These are phyloP conservation scores for Euzetes globulus DNA, from an alignment of 2,888 invertebrate genomes.

Conservation along the genomic window DNA sequence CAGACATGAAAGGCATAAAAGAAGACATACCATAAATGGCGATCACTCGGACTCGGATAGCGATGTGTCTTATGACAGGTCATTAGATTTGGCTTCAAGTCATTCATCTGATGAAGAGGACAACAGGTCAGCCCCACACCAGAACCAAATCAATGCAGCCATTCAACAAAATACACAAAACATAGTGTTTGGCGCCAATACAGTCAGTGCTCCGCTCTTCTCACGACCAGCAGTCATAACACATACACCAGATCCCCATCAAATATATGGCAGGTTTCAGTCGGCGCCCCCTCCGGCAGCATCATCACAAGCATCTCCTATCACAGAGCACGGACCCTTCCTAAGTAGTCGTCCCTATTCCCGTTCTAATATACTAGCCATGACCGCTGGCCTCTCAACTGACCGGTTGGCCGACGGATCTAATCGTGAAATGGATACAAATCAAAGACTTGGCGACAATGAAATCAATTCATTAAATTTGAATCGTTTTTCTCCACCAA, in stretches of 20 bases:
- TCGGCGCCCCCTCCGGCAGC: not conserved
- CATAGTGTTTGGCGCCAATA: not conserved
- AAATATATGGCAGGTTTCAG: not conserved
- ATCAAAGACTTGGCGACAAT: not conserved
- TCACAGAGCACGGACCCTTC: constrained; percentile 22
- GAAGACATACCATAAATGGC: not conserved
- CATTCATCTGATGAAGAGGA: constrained; percentile 85
- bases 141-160: constrained; percentile 35
- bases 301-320: not conserved
- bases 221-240: not conserved
- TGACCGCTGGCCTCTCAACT: constrained; percentile 32
- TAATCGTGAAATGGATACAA: not conserved
- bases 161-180: constrained; percentile 29
- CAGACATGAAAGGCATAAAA: constrained; percentile 48
- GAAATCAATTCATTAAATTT: not conserved
- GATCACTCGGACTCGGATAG: constrained; percentile 35
- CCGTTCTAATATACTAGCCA: constrained; percentile 35
- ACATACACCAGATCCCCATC: not conserved
- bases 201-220: not conserved
- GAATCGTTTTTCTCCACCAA: not conserved
- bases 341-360: constrained; percentile 25
- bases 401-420: not conserved
- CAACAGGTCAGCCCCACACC: constrained; percentile 40
- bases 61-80: constrained; percentile 53
- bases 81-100: constrained; percentile 81